Conservation (phyloP, 2,888 invertebrate species). For the Tricholauxania praeusta region DNA sequence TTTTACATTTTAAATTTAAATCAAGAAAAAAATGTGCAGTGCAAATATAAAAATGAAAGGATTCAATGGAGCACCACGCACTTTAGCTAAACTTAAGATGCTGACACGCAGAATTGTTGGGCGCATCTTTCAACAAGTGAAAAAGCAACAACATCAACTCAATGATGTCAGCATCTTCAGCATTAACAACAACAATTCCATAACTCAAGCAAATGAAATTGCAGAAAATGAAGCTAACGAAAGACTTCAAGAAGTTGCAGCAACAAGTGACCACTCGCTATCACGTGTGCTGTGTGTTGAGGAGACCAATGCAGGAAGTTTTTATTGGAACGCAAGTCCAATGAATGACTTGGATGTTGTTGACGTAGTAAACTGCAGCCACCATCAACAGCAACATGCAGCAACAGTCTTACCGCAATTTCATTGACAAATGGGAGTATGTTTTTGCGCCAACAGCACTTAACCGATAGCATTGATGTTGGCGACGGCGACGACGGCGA, state of each 20-base stretch:
- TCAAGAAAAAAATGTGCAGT: conserved; percentile 43
- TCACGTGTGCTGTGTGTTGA: conserved; percentile 55
- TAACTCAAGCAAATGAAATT: conserved; percentile 56
- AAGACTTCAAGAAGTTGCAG: conserved; percentile 47
- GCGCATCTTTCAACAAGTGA: conserved; percentile 41
- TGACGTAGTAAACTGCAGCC: conserved; percentile 35
- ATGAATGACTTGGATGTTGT: conserved; percentile 28
- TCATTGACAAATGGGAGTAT: conserved; percentile 11
- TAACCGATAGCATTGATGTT: not conserved
- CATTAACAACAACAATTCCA: conserved; percentile 30
- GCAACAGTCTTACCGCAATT: not conserved
- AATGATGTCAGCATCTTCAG: not conserved
- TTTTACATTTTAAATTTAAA: conserved; percentile 49
- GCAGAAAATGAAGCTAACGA: conserved; percentile 65
- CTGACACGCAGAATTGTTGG: conserved; percentile 54
- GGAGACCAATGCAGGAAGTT: conserved; percentile 59
- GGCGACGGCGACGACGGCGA: not conserved
- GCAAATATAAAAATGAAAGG: conserved; percentile 10
- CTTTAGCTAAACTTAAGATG: conserved; percentile 44
- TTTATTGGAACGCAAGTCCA: conserved; percentile 58
- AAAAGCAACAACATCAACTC: not conserved
- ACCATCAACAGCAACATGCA: conserved; percentile 18
- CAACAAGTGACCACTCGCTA: conserved; percentile 12
- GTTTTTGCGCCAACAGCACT: conserved; percentile 2
- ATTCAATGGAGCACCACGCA: conserved; percentile 13